Conservation (phyloP, 2,888 invertebrate genomes). For the Protophormia terraenovae region DNA sequence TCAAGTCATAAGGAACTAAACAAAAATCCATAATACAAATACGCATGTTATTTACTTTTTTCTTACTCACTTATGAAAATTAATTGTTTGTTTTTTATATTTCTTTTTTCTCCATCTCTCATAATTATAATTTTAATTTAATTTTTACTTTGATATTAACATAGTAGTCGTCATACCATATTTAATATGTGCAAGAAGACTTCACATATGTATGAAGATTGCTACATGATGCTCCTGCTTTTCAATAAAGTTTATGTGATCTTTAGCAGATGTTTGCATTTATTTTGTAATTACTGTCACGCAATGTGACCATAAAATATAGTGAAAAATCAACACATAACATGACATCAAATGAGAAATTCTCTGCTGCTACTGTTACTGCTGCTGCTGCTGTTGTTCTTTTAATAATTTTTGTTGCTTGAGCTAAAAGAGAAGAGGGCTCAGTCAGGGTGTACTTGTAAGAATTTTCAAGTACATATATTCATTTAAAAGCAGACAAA, state of each 20-base stretch:
- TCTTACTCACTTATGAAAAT: not conserved
- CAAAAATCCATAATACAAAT: conserved; percentile 11
- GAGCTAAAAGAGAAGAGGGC: not conserved
- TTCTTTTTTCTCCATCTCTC: not conserved
- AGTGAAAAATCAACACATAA: conserved; percentile 62
- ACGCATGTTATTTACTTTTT: not conserved
- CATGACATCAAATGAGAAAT: conserved; percentile 63
- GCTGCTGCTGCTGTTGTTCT: not conserved
- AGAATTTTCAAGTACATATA: not conserved
- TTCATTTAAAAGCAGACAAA: conserved; percentile 4
- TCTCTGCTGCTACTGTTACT: not conserved
- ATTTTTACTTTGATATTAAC: conserved; percentile 56
- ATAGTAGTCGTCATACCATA: conserved; percentile 4
- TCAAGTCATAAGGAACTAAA: conserved; percentile 4
- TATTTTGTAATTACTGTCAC: conserved; percentile 80
- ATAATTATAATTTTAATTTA: conserved; percentile 56
- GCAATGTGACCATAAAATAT: conserved; percentile 78
- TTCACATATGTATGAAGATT: not conserved
- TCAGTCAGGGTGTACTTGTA: no score
- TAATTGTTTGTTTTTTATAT: not conserved
- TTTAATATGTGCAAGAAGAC: conserved; percentile 8
- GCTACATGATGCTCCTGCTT: conserved; percentile 11
- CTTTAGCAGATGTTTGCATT: conserved; percentile 79
- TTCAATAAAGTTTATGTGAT: conserved; percentile 72
- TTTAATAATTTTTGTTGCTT: conserved; percentile 28